A percentile compares a stretch with the other conserved stretches of the same genome.
Evolutionary conservation across 2,888 invertebrate species (phyloP).

Genomic region (Drosophila engyochracea): DNA sequence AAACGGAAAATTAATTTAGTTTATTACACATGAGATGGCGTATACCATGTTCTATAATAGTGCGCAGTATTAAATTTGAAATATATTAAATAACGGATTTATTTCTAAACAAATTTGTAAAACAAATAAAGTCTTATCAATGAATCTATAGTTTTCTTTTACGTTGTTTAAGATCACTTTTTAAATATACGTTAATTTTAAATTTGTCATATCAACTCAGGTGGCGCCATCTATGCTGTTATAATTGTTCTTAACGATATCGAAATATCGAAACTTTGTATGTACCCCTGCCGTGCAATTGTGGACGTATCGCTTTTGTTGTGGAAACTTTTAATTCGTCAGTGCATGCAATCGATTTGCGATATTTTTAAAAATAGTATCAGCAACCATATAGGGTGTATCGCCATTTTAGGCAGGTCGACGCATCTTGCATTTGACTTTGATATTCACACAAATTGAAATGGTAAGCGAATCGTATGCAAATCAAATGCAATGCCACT

Average conservation of each 20-base stretch:
- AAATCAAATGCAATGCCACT: not conserved
- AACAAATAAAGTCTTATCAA: not conserved
- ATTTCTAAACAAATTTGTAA: not conserved
- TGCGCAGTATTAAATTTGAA: not conserved
- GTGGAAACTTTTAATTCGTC: not conserved
- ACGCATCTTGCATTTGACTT: conserved; percentile 20
- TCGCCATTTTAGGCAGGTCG: conserved; percentile 53
- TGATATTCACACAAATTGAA: not conserved
- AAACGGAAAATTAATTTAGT: not conserved
- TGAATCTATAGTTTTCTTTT: not conserved
- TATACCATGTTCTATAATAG: not conserved
- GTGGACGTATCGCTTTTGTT: conserved; percentile 20
- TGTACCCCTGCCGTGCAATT: not conserved
- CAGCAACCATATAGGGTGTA: conserved; percentile 37
- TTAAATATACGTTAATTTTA: not conserved
- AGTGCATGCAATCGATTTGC: conserved; percentile 45
- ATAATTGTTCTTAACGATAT: not conserved
- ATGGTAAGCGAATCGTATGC: conserved; percentile 30
- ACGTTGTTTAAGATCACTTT: not conserved
- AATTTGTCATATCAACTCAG: not conserved
- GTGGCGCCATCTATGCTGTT: conserved; percentile 6
- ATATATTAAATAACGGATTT: not conserved
- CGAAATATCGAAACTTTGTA: conserved; percentile 1
- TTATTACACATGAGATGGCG: not conserved
- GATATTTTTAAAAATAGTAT: conserved; percentile 60